phyloP scores from a whole-genome alignment of 2,888 invertebrate genomes.

The Chalcis sispes region DNA sequence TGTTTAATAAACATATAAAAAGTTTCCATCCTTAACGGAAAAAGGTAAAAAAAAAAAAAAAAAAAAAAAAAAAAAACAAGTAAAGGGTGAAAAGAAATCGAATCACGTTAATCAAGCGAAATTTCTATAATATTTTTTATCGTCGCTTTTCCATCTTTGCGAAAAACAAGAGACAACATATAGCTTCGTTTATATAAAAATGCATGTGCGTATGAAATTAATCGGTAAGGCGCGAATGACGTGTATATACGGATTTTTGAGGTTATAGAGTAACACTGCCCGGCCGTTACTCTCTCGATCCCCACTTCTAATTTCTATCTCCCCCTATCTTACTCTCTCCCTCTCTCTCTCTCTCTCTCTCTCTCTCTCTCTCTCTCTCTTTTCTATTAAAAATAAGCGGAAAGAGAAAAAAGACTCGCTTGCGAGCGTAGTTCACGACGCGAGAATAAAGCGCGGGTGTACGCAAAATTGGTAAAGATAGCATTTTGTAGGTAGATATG shows the following conservation, averaged over 20 bases:
- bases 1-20: too few species aligned
- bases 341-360: neutral
- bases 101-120: too few species aligned
- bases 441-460: constrained; percentile 22
- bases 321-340: neutral
- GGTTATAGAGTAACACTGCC: constrained; percentile 50
- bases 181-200: neutral
- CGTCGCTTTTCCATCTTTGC: too few species aligned
- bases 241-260: constrained; percentile 52
- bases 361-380: constrained; percentile 1
- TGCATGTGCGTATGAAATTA: neutral
- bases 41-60: too few species aligned
- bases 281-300: constrained; percentile 51
- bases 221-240: neutral
- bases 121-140: too few species aligned
- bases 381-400: constrained; percentile 41
- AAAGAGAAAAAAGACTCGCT: too few species aligned
- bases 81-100: too few species aligned
- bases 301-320: neutral
- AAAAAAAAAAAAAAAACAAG: too few species aligned
- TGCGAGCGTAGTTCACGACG: neutral
- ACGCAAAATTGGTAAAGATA: too few species aligned
- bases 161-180: too few species aligned
- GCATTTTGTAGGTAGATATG: too few species aligned
- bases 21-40: too few species aligned